Evolutionary conservation across 92 coral and sea anemone genomes (phyloP).

Genomic region (Zoanthus sansibaricus): DNA sequence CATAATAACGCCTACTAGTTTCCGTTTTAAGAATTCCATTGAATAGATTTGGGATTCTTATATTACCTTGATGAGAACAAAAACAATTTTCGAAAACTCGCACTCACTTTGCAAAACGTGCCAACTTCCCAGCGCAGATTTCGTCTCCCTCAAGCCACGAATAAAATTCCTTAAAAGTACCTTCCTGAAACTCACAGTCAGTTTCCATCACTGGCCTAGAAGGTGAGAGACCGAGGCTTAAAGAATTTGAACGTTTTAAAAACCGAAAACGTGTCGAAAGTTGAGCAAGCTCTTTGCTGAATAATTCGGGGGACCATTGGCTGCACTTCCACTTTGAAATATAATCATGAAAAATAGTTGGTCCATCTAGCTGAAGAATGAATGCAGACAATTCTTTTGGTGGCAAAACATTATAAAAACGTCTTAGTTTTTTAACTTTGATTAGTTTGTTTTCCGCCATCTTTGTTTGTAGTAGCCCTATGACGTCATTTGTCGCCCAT

Average conservation of each 20-base stretch:
- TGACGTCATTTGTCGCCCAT: conserved; percentile 36
- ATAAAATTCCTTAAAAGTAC: conserved; percentile 77
- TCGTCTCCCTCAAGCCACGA: conserved; percentile 80
- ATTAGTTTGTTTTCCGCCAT: conserved; percentile 24
- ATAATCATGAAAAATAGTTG: conserved; percentile 72
- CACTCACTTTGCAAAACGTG: conserved; percentile 77
- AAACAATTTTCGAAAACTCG: background rate
- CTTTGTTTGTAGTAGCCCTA: conserved; percentile 23
- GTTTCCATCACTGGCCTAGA: conserved; percentile 82
- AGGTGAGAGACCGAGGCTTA: conserved; percentile 43
- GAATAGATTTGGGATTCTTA: background rate
- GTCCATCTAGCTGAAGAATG: conserved; percentile 55
- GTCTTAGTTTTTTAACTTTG: background rate
- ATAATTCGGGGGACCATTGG: conserved; percentile 82
- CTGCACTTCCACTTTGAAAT: conserved; percentile 76
- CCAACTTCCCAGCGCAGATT: conserved; percentile 64
- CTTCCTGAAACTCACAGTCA: conserved; percentile 84
- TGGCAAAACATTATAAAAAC: conserved; percentile 13
- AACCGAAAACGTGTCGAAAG: conserved; percentile 84
- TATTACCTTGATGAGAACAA: background rate
- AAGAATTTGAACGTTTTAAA: conserved; percentile 60
- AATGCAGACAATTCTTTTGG: conserved; percentile 17
- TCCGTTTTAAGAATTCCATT: background rate
- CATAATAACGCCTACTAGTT: background rate
- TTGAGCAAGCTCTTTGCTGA: conserved; percentile 71